These are phyloP conservation scores for Agrypnus murinus DNA, from an alignment of 2,888 invertebrate genomes.

Conservation along the genomic window DNA sequence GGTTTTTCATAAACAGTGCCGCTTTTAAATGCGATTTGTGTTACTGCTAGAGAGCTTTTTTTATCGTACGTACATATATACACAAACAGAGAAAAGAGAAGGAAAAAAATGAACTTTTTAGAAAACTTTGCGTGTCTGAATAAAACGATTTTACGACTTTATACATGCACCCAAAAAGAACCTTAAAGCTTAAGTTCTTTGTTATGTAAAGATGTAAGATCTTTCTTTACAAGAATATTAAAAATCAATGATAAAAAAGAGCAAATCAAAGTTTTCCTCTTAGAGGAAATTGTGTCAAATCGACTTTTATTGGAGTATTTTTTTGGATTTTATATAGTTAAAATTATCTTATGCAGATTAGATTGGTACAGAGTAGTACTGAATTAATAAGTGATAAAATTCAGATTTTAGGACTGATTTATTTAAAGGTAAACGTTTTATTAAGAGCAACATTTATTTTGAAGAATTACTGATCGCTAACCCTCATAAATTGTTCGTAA, in stretches of 20 bases:
- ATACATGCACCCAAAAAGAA: constrained; percentile 35
- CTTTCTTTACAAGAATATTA: constrained; percentile 34
- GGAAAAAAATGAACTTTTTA: constrained; percentile 16
- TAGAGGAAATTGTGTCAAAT: background rate
- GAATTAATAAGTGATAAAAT: background rate
- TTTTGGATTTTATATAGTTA: background rate
- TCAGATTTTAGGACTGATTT: too few species aligned
- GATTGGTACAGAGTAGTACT: background rate
- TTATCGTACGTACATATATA: too few species aligned
- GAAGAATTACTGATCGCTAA: too few species aligned
- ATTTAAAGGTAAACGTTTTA: too few species aligned
- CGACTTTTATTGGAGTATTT: background rate
- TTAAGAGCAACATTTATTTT: too few species aligned
- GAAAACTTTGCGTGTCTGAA: constrained; percentile 36
- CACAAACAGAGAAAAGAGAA: too few species aligned
- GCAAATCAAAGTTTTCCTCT: constrained; percentile 19
- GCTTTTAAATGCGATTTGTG: constrained; percentile 44
- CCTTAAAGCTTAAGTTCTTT: constrained; percentile 33
- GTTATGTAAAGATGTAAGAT: constrained; percentile 38
- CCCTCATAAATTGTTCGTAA: too few species aligned
- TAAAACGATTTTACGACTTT: constrained; percentile 43
- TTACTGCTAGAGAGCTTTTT: constrained; percentile 45
- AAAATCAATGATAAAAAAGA: constrained; percentile 18
- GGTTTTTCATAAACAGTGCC: constrained; percentile 46
- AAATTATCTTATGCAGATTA: background rate